These are phyloP conservation scores for Nansenia antarctica DNA, from an alignment of 2,113 vertebrate genomes.

Conservation along the genomic window DNA sequence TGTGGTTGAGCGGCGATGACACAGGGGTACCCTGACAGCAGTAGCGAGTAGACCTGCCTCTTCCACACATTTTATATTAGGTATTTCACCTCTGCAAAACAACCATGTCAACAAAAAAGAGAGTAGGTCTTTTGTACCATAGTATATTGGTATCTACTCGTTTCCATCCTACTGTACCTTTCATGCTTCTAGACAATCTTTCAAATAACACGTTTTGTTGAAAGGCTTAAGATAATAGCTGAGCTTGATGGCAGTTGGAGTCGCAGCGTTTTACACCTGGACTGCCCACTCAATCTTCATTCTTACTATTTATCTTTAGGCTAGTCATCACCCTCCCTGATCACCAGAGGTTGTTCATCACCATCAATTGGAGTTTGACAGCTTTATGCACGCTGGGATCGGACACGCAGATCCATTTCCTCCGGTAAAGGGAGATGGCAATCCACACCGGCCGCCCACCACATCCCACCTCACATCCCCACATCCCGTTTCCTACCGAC, in stretches of 20 bases:
- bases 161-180: background rate
- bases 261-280: background rate
- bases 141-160: too few species aligned
- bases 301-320: conserved; percentile 10
- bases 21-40: too few species aligned
- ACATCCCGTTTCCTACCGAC: conserved; percentile 16
- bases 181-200: background rate
- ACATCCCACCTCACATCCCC: conserved; percentile 23
- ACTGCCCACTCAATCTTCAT: conserved; percentile 3
- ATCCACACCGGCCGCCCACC: conserved; percentile 39
- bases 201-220: background rate
- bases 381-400: conserved; percentile 50
- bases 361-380: conserved; percentile 45
- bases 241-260: background rate
- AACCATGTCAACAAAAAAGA: too few species aligned
- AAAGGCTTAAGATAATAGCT: background rate
- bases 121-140: too few species aligned
- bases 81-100: too few species aligned
- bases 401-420: conserved; percentile 42
- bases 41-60: too few species aligned
- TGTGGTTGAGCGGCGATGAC: too few species aligned
- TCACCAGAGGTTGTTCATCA: conserved; percentile 34
- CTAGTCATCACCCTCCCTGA: conserved; percentile 16
- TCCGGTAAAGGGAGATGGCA: conserved; percentile 36
- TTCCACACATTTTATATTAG: too few species aligned